A percentile compares a stretch with the other conserved stretches of the same genome.
These are phyloP conservation scores for Tonatia bakeri DNA, from an alignment of 2,113 vertebrate genomes.

Conservation along the genomic window DNA sequence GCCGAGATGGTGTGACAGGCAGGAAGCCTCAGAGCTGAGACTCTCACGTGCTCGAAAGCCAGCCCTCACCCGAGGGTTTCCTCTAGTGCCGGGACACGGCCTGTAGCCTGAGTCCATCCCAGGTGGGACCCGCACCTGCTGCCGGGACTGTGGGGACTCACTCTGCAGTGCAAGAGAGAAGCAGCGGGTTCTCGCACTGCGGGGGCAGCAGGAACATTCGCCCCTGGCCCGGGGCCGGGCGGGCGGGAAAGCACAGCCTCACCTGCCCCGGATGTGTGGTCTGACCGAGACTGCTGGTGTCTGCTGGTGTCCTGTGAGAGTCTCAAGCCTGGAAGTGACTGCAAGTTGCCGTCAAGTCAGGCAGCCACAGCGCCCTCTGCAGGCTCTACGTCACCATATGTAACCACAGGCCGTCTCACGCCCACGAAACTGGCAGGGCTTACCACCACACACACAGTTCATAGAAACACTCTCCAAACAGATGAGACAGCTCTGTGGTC, in stretches of 20 bases:
- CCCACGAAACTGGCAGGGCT: neutral
- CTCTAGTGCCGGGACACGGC: neutral
- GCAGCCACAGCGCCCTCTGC: neutral
- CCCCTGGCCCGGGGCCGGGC: neutral
- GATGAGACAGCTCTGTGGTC: neutral
- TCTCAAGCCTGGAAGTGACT: neutral
- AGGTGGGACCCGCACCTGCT: neutral
- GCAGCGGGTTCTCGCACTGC: neutral
- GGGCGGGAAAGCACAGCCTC: neutral
- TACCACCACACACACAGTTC: no score
- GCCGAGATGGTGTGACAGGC: neutral
- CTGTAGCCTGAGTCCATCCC: neutral
- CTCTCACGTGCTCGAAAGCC: neutral
- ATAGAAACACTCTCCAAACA: neutral
- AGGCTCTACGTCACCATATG: neutral
- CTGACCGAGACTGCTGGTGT: no score
- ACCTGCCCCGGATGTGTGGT: neutral
- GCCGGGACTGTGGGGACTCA: neutral
- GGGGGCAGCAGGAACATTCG: neutral
- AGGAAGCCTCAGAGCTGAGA: neutral
- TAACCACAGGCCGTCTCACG: neutral
- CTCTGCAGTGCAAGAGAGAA: neutral
- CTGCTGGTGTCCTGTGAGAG: no score
- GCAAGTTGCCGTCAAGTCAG: neutral
- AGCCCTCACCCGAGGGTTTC: neutral